Conservation (phyloP, 2,113 vertebrate genomes). For the Pampusana beccarii region DNA sequence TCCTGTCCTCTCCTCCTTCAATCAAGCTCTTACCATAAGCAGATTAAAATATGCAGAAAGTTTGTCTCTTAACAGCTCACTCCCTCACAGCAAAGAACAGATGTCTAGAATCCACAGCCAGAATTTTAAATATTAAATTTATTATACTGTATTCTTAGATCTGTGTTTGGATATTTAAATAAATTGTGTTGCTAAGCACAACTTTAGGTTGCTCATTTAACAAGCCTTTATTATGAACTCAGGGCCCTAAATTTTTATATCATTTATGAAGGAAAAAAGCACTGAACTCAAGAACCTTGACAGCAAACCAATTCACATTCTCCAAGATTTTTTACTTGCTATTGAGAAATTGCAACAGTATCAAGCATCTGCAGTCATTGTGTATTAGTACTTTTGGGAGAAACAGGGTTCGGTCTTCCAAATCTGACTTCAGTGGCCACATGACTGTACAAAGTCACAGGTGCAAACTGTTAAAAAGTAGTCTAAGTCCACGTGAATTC, state of each 20-base stretch:
- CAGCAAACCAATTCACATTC: neutral
- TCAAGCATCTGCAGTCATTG: neutral
- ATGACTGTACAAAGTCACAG: neutral
- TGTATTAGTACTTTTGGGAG: neutral
- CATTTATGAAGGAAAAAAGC: neutral
- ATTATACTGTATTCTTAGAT: neutral
- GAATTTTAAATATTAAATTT: constrained; percentile 9
- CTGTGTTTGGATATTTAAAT: constrained; percentile 24
- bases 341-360: neutral
- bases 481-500: neutral
- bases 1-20: neutral
- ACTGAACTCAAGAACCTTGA: neutral
- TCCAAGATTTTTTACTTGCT: neutral
- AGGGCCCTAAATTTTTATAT: neutral
- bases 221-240: neutral
- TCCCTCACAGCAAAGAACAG: constrained; percentile 30
- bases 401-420: neutral
- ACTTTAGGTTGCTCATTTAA: constrained; percentile 36
- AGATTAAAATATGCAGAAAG: constrained; percentile 13
- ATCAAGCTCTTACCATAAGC: neutral
- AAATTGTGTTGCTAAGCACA: neutral
- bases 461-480: neutral
- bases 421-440: neutral
- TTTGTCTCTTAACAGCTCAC: constrained; percentile 16
- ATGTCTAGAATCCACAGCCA: constrained; percentile 25